Conservation (phyloP, 35 echinoderm and acorn worm genomes). For the Acanthaster planci region DNA sequence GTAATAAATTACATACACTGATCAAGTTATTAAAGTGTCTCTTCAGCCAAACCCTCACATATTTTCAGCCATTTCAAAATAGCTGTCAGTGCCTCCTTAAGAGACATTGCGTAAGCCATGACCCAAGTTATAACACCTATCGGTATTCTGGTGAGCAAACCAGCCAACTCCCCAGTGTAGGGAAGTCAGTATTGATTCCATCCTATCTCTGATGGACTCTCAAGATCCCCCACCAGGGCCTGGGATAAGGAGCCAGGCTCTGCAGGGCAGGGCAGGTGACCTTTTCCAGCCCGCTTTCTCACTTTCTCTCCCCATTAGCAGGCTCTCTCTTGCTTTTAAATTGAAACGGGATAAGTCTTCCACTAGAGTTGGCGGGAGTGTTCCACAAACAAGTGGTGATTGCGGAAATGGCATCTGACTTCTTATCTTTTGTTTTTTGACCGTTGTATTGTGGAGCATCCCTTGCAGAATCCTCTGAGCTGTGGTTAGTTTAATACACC, state of each 20-base stretch:
- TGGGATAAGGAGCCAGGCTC: background rate
- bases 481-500: too few relatives aligned
- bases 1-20: too few relatives aligned
- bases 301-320: background rate
- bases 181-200: conserved; percentile 17
- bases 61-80: too few relatives aligned
- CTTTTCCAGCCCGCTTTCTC: background rate
- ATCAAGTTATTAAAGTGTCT: too few relatives aligned
- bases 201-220: conserved; percentile 1
- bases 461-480: too few relatives aligned
- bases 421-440: background rate
- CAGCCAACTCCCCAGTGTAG: too few relatives aligned
- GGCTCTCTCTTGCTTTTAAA: background rate
- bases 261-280: background rate
- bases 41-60: too few relatives aligned
- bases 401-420: conserved; percentile 3
- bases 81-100: too few relatives aligned
- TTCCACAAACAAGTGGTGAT: conserved; percentile 7
- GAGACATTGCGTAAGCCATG: too few relatives aligned
- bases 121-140: too few relatives aligned
- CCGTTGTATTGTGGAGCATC: too few relatives aligned
- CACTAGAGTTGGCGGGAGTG: background rate
- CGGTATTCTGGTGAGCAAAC: too few relatives aligned
- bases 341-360: conserved; percentile 23
- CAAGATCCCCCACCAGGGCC: background rate